Percentiles rank a stretch among this genome's conserved stretches.
phyloP scores from a whole-genome alignment of 2,113 vertebrate species.

The Pristiophorus japonicus region DNA sequence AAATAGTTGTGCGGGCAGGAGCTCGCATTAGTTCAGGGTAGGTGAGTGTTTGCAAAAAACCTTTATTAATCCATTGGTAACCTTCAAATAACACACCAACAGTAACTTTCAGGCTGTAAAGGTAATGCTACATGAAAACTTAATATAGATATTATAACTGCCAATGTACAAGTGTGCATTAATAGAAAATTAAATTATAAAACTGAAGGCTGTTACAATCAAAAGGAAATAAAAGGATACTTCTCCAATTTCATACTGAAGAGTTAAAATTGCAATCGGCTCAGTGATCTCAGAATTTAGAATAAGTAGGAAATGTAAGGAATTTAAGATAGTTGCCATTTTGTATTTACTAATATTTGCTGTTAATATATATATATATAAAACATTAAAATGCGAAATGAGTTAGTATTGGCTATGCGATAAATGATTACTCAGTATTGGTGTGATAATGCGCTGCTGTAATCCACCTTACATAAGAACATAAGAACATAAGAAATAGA shows the following conservation, averaged over 20 bases:
- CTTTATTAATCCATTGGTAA: background rate
- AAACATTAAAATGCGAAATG: background rate
- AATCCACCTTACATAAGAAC: no score
- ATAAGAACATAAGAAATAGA: no score
- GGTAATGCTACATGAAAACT: background rate
- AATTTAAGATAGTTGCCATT: background rate
- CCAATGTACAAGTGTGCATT: no score
- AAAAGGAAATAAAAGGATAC: background rate
- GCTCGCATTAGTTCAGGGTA: background rate
- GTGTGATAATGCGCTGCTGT: background rate
- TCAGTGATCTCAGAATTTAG: background rate
- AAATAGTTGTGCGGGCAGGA: background rate
- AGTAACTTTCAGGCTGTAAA: background rate
- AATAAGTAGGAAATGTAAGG: background rate
- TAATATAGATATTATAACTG: background rate
- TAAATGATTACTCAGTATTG: background rate
- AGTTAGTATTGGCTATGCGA: background rate
- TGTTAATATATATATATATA: no score
- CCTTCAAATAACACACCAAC: background rate
- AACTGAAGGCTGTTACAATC: background rate
- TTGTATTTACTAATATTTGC: background rate
- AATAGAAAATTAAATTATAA: background rate
- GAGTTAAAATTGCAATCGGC: background rate
- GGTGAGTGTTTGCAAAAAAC: background rate
- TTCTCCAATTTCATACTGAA: background rate